Evolutionary conservation across 2,113 vertebrate genomes (phyloP), one percentile per base, ranked within the genome.

Genomic region (Pampusana beccarii): DNA sequence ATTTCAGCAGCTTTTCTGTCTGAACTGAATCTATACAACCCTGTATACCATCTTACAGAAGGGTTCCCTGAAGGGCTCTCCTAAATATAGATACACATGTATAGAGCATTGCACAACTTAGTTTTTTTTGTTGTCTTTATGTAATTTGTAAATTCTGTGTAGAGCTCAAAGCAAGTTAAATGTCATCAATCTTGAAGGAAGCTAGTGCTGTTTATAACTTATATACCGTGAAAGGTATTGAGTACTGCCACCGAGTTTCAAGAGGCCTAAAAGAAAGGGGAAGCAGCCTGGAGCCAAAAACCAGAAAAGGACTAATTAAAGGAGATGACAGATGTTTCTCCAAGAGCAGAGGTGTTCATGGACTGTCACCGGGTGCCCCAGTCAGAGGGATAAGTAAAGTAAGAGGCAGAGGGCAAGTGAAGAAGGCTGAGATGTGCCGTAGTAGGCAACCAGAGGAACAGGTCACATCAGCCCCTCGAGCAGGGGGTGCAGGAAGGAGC

Each of bases 171-270:
- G 72, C 67, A 26, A 92, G 72, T 80, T 54, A 20, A 83, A 60
- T 16, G 75, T 72, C 91, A 74, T 95, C 86, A 96, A 94, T 90
- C 94, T 80, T 80, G 82, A 56, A 34, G 83, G 88, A 29, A 80
- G 75, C 46, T 62, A 31, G 72, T 58, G 0, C 44, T 91, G 48
- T 78, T 60, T 31, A 8, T 25, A 80, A 18, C 48, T 46, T 91
- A 57, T 51, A 9, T 15, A 66, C 83, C 75, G 50, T 12, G 8
- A 73, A 91, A 88, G 72, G 58, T 57, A 38, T 0, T 7, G 91
- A 95, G 86, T 42, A 53, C 71, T 9, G 26, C 29, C 62, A 48
- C 4, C 5, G 51, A 71, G 60, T 15, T 73, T 61, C 11, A 13
- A 87, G 81, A 86, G 62, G 66, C 71, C 80, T 82, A 23, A 57